Conservation (phyloP, 2,113 vertebrate genomes). For the Polypterus bichir region DNA sequence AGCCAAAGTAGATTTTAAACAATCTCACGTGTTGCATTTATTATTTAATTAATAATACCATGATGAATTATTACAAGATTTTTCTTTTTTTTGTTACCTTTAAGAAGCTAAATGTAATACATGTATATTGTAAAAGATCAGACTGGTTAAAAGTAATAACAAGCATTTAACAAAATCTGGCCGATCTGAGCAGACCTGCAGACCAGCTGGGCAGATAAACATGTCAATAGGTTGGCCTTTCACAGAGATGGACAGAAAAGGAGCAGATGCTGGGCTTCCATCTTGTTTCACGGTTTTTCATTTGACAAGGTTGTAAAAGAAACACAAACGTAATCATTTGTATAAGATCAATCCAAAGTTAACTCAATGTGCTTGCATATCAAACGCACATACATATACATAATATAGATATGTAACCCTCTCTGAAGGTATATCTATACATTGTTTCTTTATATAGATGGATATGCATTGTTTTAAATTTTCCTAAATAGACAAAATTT, state of each 20-base stretch:
- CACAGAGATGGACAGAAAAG: conserved; percentile 26
- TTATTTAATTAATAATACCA: conserved; percentile 43
- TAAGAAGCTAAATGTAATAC: conserved; percentile 66
- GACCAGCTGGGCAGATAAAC: conserved; percentile 30
- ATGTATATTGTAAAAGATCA: conserved; percentile 81
- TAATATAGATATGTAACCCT: too few relatives aligned
- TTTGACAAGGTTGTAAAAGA: too few relatives aligned
- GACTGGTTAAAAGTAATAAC: conserved; percentile 83
- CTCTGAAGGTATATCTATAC: too few relatives aligned
- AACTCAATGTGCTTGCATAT: too few relatives aligned
- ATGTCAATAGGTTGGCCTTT: conserved; percentile 27
- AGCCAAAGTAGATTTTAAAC: conserved; percentile 30
- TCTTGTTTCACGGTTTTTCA: too few relatives aligned
- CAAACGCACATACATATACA: too few relatives aligned
- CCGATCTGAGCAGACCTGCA: conserved; percentile 53
- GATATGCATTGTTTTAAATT: too few relatives aligned
- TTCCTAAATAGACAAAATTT: too few relatives aligned
- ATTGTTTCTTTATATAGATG: too few relatives aligned
- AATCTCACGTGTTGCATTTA: conserved; percentile 42
- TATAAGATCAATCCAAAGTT: too few relatives aligned
- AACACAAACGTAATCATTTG: too few relatives aligned
- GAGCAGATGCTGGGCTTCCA: conserved; percentile 52
- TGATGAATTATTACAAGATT: conserved; percentile 37
- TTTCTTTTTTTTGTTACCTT: conserved; percentile 38
- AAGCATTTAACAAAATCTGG: conserved; percentile 62